Conservation (phyloP, 92 coral and sea anemone species). For the Phenganax marumi region DNA sequence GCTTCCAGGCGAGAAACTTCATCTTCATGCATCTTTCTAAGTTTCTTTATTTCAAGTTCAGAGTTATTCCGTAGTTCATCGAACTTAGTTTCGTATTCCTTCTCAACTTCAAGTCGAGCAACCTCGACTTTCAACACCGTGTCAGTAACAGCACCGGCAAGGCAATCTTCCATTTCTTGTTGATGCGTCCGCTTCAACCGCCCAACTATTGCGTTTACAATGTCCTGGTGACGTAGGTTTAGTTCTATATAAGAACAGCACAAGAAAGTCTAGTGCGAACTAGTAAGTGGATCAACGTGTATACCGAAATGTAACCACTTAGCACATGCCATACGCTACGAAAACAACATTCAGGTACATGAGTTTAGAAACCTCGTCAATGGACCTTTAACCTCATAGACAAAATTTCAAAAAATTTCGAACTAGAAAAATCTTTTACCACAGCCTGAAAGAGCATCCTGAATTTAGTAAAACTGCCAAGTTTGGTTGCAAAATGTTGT, state of each 20-base stretch:
- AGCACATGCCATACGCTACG: too few species aligned
- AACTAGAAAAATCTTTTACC: too few species aligned
- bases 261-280: background rate
- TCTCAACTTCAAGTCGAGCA: slow-evolving; percentile 79
- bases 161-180: slow-evolving; percentile 79
- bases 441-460: too few species aligned
- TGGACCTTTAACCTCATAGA: too few species aligned
- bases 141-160: slow-evolving; percentile 83
- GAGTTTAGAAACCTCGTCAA: too few species aligned
- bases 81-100: slow-evolving; percentile 71
- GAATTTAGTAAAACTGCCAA: too few species aligned
- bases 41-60: slow-evolving; percentile 21
- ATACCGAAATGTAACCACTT: too few species aligned
- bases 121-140: slow-evolving; percentile 85
- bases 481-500: too few species aligned
- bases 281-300: too few species aligned
- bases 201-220: slow-evolving; percentile 72
- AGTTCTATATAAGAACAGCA: slow-evolving; percentile 55
- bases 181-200: slow-evolving; percentile 81
- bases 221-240: slow-evolving; percentile 75
- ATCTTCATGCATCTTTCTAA: slow-evolving; percentile 55
- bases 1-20: slow-evolving; percentile 66
- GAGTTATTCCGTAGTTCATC: slow-evolving; percentile 35
- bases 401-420: too few species aligned
- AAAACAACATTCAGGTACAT: too few species aligned